These are phyloP conservation scores for Hirtodrosophila trivittata DNA, from an alignment of 2,888 invertebrate species.

Conservation along the genomic window DNA sequence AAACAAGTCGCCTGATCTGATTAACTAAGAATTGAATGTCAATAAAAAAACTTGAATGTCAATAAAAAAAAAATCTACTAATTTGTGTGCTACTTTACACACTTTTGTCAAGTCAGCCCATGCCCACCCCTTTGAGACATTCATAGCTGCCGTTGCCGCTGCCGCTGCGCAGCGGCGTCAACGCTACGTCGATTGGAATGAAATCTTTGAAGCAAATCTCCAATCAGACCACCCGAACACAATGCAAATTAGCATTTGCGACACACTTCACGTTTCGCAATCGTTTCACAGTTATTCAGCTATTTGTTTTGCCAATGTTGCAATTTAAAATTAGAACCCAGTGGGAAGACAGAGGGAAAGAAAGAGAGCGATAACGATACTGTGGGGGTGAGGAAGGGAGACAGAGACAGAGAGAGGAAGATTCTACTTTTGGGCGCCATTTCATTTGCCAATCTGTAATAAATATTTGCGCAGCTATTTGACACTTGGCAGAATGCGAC, in stretches of 20 bases:
- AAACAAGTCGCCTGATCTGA: no score
- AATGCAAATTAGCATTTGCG: constrained; percentile 57
- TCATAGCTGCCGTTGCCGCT: no score
- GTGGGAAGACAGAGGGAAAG: neutral
- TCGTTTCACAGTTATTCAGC: constrained; percentile 25
- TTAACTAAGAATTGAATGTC: no score
- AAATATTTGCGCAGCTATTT: constrained; percentile 63
- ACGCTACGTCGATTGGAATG: no score
- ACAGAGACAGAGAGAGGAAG: neutral
- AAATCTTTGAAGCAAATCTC: no score
- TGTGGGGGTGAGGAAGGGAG: neutral
- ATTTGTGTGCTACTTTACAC: no score
- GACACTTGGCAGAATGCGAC: constrained; percentile 47
- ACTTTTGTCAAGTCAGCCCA: no score
- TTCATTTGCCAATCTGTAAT: constrained; percentile 33
- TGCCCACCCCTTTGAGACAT: no score
- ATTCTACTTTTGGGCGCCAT: constrained; percentile 45
- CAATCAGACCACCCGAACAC: neutral
- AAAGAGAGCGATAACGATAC: no score
- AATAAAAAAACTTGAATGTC: no score
- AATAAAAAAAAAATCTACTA: no score
- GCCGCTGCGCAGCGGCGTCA: no score
- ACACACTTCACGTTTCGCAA: constrained; percentile 50
- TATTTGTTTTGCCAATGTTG: constrained; percentile 56
- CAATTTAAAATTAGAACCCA: constrained; percentile 65